A percentile compares a stretch with the other conserved stretches of the same genome.
Conservation (phyloP, 2,113 vertebrate genomes). For the Channa argus region DNA sequence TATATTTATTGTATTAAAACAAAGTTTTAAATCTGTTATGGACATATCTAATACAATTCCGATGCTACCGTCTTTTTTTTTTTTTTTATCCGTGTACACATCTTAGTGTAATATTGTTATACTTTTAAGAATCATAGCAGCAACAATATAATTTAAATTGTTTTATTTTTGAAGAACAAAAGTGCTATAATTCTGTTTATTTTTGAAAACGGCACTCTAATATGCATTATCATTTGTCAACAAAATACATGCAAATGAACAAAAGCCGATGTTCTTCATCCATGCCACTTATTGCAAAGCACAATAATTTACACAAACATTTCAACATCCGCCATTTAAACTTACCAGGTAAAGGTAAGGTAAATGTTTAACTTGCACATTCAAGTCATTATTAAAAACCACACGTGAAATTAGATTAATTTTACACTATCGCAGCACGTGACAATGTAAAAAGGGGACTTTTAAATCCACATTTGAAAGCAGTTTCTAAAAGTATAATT, state of each 20-base stretch:
- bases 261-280: conserved; percentile 60
- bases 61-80: neutral
- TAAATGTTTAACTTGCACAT: conserved; percentile 41
- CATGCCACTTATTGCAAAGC: conserved; percentile 58
- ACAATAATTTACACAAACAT: conserved; percentile 74
- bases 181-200: conserved; percentile 54
- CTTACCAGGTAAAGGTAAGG: conserved; percentile 1
- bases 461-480: conserved; percentile 20
- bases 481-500: conserved; percentile 18
- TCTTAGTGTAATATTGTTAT: no score
- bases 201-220: conserved; percentile 45
- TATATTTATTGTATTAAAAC: neutral
- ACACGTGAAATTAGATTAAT: conserved; percentile 9
- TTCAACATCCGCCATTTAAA: conserved; percentile 25
- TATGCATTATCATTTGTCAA: conserved; percentile 54
- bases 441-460: conserved; percentile 14
- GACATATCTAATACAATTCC: neutral
- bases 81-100: no score
- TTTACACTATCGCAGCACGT: conserved; percentile 8
- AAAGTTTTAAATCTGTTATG: neutral
- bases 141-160: conserved; percentile 30
- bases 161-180: conserved; percentile 51
- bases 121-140: neutral
- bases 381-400: conserved; percentile 25
- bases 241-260: conserved; percentile 55